Evolutionary conservation across 2,797 vertebrate species (phyloP).

Genomic region (Vireo griseus): DNA sequence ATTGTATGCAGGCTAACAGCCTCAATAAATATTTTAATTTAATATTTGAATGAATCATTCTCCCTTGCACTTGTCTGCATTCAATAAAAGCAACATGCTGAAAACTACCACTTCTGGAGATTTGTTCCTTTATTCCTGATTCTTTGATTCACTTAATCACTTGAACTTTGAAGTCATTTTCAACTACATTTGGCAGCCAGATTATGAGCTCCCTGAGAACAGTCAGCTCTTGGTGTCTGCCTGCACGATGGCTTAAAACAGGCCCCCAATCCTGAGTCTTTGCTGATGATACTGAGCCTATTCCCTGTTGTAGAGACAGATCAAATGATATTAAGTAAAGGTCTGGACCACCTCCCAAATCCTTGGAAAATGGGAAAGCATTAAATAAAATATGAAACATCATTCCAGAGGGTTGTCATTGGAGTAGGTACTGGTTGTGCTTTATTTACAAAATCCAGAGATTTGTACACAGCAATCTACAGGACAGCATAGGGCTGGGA

Average conservation of each 20-base stretch:
- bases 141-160: not conserved
- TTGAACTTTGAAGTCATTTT: not conserved
- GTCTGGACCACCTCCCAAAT: not conserved
- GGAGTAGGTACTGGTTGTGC: conserved; percentile 66
- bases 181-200: not conserved
- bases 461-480: conserved; percentile 58
- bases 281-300: not conserved
- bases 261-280: not conserved
- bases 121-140: not conserved
- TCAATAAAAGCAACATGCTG: not conserved
- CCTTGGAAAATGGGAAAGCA: not conserved
- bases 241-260: not conserved
- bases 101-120: not conserved
- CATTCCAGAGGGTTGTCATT: not conserved
- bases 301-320: not conserved
- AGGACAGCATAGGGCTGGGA: conserved; percentile 31
- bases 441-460: conserved; percentile 86
- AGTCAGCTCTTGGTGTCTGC: not conserved
- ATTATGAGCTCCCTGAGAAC: not conserved
- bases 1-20: not conserved
- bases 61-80: not conserved
- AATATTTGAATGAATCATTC: not conserved
- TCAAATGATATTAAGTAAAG: not conserved
- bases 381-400: not conserved
- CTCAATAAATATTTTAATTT: not conserved